Evolutionary conservation across 2,797 vertebrate species (phyloP).

Genomic region (Danio aesculapii): DNA sequence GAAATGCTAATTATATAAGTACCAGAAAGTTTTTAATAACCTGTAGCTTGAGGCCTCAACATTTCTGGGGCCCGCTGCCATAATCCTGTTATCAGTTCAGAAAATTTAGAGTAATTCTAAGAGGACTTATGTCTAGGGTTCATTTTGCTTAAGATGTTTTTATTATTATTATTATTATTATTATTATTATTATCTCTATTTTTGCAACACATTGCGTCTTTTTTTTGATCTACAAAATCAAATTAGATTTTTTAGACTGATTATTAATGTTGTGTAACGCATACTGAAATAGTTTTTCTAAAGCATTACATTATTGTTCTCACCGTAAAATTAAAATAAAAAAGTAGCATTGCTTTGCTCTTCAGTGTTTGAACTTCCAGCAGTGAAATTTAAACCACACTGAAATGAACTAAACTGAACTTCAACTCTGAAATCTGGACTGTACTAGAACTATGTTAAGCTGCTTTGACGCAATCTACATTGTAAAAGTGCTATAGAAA

Average conservation of each 20-base stretch:
- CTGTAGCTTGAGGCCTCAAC: neutral
- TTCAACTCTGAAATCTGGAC: too few relatives aligned
- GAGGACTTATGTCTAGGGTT: neutral
- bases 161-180: neutral
- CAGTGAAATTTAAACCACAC: too few relatives aligned
- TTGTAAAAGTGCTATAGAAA: too few relatives aligned
- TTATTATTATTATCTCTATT: neutral
- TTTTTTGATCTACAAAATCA: too few relatives aligned
- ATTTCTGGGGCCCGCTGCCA: neutral
- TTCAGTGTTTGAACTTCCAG: too few relatives aligned
- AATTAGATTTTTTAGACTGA: neutral
- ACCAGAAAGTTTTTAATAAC: neutral
- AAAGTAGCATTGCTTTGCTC: neutral
- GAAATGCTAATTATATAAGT: constrained; percentile 2
- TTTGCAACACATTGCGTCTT: neutral
- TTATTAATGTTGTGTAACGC: too few relatives aligned
- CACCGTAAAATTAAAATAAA: neutral
- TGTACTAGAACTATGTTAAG: too few relatives aligned
- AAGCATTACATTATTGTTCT: neutral
- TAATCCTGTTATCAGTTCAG: neutral
- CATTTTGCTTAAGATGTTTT: neutral
- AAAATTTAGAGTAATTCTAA: neutral
- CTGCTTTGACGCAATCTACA: too few relatives aligned
- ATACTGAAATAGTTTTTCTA: neutral
- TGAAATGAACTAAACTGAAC: too few relatives aligned